Evolutionary conservation across 2,888 invertebrate genomes (phyloP), one percentile per base, ranked within the genome.

Genomic region (Drosophila mettleri): DNA sequence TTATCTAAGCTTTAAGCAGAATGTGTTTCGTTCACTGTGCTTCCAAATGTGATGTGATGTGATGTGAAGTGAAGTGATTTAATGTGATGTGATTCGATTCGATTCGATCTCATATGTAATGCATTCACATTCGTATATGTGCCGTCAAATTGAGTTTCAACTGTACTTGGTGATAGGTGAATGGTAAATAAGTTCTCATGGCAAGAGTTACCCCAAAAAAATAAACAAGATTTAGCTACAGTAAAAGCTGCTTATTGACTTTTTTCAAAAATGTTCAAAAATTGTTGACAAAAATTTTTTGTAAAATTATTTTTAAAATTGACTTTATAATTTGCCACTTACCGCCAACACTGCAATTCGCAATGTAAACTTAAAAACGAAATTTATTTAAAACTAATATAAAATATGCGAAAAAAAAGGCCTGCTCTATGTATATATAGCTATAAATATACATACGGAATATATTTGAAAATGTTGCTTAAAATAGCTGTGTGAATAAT

Each of bases 281-380:
- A 10, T 9, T 3, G 24, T 24, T 24, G 24, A 4, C 24, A 24
- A 24, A 24, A 24, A n/a, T n/a, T n/a, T n/a, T n/a, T 39, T 8
- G 10, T 20, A 9, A 2, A 43, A 43, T n/a, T 43, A 27, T 0
- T 29, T 38, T 29, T 14, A 1, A 12, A 51, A 54, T 53, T 54
- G 61, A 60, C 46, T 55, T 53, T 31, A 57, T 45, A 60, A 67
- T 61, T 80, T 82, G 88, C 79, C 88, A 83, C 83, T 83, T 83
- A 83, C 83, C 83, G 83, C 86, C 86, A 60, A 82, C 88, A 83
- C 67, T 88, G 80, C 88, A 88, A 68, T 83, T 83, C 83, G 83
- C 88, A 83, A 86, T 86, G 88, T 79, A 79, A 86, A 67, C 80
- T 87, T 83, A 83, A 67, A 67, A 78, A 62, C 55, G 16, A 72